Evolutionary conservation across 2,888 invertebrate species (phyloP).

Genomic region (Drosophila sordidapex): DNA sequence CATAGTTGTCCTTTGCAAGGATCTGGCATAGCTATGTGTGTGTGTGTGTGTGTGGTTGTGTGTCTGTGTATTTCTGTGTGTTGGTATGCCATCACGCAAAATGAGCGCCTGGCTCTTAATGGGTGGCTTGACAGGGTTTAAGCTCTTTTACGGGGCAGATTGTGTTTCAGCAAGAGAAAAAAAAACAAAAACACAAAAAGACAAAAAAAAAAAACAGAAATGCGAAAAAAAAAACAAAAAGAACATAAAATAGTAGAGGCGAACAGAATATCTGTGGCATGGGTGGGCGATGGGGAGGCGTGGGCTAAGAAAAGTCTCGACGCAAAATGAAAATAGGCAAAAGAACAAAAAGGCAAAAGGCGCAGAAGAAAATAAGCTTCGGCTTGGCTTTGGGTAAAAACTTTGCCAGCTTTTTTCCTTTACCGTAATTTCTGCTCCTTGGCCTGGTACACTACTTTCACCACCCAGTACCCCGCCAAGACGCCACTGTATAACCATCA

Average conservation of each 20-base stretch:
- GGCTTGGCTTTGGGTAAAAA: slow-evolving; percentile 72
- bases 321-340: slow-evolving; percentile 46
- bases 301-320: slow-evolving; percentile 46
- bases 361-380: slow-evolving; percentile 77
- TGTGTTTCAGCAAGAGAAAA: slow-evolving; percentile 70
- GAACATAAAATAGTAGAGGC: slow-evolving; percentile 26
- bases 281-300: slow-evolving; percentile 7
- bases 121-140: slow-evolving; percentile 82
- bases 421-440: slow-evolving; percentile 53
- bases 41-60: slow-evolving; percentile 23
- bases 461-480: background rate
- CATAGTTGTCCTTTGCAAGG: slow-evolving; percentile 76
- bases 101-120: slow-evolving; percentile 77
- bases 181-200: slow-evolving; percentile 24
- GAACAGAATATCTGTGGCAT: slow-evolving; percentile 4
- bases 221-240: slow-evolving; percentile 10
- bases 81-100: slow-evolving; percentile 76
- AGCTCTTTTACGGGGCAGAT: slow-evolving; percentile 81
- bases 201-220: slow-evolving; percentile 4
- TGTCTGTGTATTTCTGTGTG: slow-evolving; percentile 50
- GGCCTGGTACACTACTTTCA: slow-evolving; percentile 20
- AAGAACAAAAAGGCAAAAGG: slow-evolving; percentile 66
- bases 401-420: slow-evolving; percentile 68
- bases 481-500: background rate
- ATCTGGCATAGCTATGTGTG: slow-evolving; percentile 16